phyloP scores from a whole-genome alignment of 2,888 invertebrate genomes.

The Psylliodes chrysocephalus region DNA sequence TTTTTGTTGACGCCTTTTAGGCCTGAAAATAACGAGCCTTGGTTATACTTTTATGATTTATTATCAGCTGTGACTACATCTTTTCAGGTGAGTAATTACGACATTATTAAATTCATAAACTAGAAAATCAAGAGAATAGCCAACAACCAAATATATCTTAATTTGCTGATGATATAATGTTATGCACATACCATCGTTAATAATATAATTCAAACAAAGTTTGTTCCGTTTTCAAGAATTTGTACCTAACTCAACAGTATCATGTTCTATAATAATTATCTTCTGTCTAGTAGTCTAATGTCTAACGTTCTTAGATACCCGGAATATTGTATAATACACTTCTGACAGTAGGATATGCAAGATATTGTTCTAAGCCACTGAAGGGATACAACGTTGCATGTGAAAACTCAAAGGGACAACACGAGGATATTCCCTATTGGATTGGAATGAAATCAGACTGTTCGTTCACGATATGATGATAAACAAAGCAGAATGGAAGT shows the following conservation, averaged over 20 bases:
- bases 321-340: background rate
- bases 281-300: too few species aligned
- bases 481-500: background rate
- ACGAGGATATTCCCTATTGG: background rate
- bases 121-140: too few species aligned
- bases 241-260: too few species aligned
- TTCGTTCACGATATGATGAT: background rate
- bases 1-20: constrained; percentile 89
- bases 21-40: constrained; percentile 74
- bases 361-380: background rate
- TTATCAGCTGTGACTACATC: constrained; percentile 88
- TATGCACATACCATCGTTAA: too few species aligned
- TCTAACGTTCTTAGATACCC: too few species aligned
- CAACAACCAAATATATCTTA: too few species aligned
- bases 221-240: too few species aligned
- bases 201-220: too few species aligned
- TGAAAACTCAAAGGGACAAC: background rate
- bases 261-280: too few species aligned
- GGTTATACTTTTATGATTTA: constrained; percentile 84
- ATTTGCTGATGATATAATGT: too few species aligned
- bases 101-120: background rate
- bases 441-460: background rate
- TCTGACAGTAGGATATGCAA: background rate
- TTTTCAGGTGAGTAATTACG: constrained; percentile 80
- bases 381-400: background rate